These are phyloP conservation scores for Amblyjoppa proteus DNA, from an alignment of 2,888 invertebrate genomes.

Conservation along the genomic window DNA sequence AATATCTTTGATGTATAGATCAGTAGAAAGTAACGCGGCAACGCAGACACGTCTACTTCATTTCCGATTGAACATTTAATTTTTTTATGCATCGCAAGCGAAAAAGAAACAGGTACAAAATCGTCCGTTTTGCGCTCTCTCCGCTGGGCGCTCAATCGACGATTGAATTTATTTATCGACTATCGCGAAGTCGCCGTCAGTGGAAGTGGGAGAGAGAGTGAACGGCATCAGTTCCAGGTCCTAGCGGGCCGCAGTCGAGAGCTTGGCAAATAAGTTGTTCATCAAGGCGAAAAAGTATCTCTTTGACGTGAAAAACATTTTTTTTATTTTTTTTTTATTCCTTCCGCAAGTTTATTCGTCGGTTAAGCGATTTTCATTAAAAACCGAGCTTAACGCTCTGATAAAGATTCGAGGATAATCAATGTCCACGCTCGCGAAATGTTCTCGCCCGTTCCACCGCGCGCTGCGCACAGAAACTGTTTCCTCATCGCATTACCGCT, in stretches of 20 bases:
- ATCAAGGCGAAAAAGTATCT: slow-evolving; percentile 5
- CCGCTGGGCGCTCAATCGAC: background rate
- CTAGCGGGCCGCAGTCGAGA: background rate
- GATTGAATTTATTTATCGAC: slow-evolving; percentile 7
- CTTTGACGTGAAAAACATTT: slow-evolving; percentile 18
- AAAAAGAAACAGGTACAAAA: too few species aligned
- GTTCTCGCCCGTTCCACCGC: background rate
- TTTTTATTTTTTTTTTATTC: background rate
- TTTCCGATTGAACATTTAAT: too few species aligned
- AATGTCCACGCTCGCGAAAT: background rate
- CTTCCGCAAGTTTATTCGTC: background rate
- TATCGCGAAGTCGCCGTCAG: background rate
- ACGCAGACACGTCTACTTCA: too few species aligned
- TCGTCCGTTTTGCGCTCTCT: too few species aligned
- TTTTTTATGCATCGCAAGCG: too few species aligned
- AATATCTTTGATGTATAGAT: too few species aligned
- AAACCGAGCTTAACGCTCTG: background rate
- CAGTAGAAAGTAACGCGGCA: too few species aligned
- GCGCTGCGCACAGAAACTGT: background rate
- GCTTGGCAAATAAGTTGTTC: slow-evolving; percentile 12
- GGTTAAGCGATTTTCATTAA: background rate
- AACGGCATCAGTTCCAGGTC: background rate
- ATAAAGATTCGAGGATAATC: background rate
- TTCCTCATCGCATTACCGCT: background rate
- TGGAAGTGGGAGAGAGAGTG: background rate